phyloP scores from a whole-genome alignment of 1,140 invertebrate species.

The Hydropsyche tenuis region DNA sequence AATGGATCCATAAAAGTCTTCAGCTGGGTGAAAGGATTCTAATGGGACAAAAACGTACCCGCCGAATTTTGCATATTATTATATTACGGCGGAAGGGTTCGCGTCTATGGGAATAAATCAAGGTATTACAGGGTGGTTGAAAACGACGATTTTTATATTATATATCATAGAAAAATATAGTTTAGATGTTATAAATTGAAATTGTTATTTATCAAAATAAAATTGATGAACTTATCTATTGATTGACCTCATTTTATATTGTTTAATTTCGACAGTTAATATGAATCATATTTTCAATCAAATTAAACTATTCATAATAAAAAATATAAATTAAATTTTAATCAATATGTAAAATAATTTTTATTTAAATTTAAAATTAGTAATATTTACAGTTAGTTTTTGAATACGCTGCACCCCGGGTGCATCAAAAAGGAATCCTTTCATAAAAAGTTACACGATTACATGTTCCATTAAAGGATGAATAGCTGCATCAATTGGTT shows the following conservation, averaged over 20 bases:
- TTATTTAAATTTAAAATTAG: too few relatives aligned
- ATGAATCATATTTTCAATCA: too few relatives aligned
- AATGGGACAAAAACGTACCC: slow-evolving; percentile 39
- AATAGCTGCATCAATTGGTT: slow-evolving; percentile 36
- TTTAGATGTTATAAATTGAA: too few relatives aligned
- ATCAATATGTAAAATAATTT: too few relatives aligned
- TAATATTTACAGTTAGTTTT: neutral
- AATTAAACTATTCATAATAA: too few relatives aligned
- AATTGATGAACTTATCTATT: too few relatives aligned
- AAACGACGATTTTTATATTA: neutral
- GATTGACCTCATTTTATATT: too few relatives aligned
- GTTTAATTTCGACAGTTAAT: too few relatives aligned
- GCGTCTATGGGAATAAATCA: slow-evolving; percentile 44
- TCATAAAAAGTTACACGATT: slow-evolving; percentile 41
- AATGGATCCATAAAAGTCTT: slow-evolving; percentile 50
- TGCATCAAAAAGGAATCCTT: slow-evolving; percentile 28
- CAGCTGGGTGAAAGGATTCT: slow-evolving; percentile 38
- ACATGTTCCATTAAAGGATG: slow-evolving; percentile 39
- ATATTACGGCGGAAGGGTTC: slow-evolving; percentile 44
- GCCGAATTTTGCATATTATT: slow-evolving; percentile 49
- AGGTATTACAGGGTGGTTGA: slow-evolving; percentile 28
- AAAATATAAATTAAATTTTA: too few relatives aligned
- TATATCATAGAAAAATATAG: too few relatives aligned
- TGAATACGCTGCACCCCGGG: slow-evolving; percentile 12
- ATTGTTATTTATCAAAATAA: too few relatives aligned